Evolutionary conservation across 2,113 vertebrate species (phyloP), one percentile per base, ranked within the genome.

Genomic region (Phylloscopus trochilus): DNA sequence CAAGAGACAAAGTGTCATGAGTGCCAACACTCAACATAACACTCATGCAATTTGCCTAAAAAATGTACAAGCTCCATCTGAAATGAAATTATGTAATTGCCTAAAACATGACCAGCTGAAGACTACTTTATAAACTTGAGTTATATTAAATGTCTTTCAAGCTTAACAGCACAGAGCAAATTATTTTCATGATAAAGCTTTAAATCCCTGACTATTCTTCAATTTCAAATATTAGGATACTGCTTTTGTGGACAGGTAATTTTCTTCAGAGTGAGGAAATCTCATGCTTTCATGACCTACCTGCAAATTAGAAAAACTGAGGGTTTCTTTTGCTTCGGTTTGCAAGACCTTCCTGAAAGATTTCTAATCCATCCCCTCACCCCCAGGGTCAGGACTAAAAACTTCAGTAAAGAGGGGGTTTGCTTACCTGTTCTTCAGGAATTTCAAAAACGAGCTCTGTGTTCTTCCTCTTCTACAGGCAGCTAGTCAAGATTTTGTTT

Each of bases 231-330:
- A 87, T 37, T 31, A 52, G 41, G 80, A 64, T 52, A 56, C 37
- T 81, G 10, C 10, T 81, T 79, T 91, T 70, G 14, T 53, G 52
- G 77, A 66, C 66, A 91, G 58, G 41, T 82, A 87, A 89, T 91
- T 93, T 91, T 93, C 74, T 91, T 31, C 37, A 70, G n/a, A 52
- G 53, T 68, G 49, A 90, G 56, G 66, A 93, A 78, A 75, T 37
- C 22, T 91, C 77, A 91, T 37, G 19, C 68, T 89, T 94, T 47
- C 60, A 16, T 83, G 64, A 78, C 35, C 47, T 89, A 92, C 21
- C 9, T 60, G 31, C 47, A 26, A 37, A 84, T 67, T 75, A 89
- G 26, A 87, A 64, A 49, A 93, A 56, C 58, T 0, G 0, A 53
- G 4, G 3, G 3, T 6, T 7, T 6, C 10, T 73, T 77, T 67